A percentile compares a stretch with the other conserved stretches of the same genome.
phyloP scores from a whole-genome alignment of 2,797 vertebrate genomes.

The Esox lucius region DNA sequence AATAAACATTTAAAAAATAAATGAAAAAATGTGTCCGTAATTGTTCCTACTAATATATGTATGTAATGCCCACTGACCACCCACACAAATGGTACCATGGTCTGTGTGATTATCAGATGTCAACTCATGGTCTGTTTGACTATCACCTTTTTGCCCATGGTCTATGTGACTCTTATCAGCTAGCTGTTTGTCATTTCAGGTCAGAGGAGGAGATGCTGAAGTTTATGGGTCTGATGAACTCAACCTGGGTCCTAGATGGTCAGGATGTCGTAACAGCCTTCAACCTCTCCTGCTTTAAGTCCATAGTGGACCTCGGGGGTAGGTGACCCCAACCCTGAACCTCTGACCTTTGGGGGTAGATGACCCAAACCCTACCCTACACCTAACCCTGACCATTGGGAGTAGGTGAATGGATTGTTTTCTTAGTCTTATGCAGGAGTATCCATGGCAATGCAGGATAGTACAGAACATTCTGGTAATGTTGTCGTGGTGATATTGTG shows the following conservation, averaged over 20 bases:
- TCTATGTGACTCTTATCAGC: background rate
- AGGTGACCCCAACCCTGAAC: constrained; percentile 1
- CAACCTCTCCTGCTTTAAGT: constrained; percentile 69
- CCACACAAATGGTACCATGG: too few species aligned
- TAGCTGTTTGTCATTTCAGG: constrained; percentile 46
- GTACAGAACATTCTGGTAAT: too few species aligned
- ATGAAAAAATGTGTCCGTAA: too few species aligned
- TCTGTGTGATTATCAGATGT: too few species aligned
- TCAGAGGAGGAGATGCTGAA: constrained; percentile 77
- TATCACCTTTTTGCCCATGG: background rate
- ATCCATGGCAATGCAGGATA: background rate
- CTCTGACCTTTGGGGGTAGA: background rate
- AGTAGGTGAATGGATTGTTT: background rate
- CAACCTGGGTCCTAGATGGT: constrained; percentile 70
- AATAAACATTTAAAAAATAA: too few species aligned
- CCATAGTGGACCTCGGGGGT: constrained; percentile 74
- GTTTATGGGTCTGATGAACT: constrained; percentile 78
- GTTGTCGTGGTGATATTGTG: too few species aligned
- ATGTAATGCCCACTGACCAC: too few species aligned
- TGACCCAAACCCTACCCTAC: background rate
- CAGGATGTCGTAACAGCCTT: constrained; percentile 73
- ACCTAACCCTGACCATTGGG: too few species aligned
- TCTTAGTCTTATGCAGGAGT: background rate
- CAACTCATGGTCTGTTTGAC: too few species aligned
- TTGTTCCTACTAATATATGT: too few species aligned